Evolutionary conservation across 2,888 invertebrate species (phyloP).

Genomic region (Apodemia mormo): DNA sequence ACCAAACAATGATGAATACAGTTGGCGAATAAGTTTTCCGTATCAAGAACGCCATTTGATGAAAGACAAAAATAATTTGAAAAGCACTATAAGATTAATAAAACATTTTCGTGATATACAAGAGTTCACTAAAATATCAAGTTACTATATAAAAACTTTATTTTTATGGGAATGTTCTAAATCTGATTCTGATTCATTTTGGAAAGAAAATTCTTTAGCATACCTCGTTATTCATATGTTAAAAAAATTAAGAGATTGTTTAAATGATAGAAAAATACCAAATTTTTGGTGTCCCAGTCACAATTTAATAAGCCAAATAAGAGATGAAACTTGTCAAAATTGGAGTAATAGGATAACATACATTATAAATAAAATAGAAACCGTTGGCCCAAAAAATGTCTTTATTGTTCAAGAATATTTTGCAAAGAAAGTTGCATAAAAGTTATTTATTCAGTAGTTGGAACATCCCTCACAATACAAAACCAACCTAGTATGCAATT

Average conservation of each 20-base stretch:
- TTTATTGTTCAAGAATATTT: conserved; percentile 1
- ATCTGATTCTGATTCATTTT: conserved; percentile 44
- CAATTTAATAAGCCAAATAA: conserved; percentile 55
- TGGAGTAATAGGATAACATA: conserved; percentile 52
- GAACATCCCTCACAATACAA: no score
- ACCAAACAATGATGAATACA: conserved; percentile 51
- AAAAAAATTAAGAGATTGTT: conserved; percentile 48
- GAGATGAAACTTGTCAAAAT: conserved; percentile 49
- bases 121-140: conserved; percentile 56
- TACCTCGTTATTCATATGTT: conserved; percentile 56
- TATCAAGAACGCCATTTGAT: conserved; percentile 56
- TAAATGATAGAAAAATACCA: conserved; percentile 44
- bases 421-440: not conserved
- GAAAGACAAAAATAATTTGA: conserved; percentile 53
- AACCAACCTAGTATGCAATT: no score
- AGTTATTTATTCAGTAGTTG: not conserved
- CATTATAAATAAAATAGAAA: conserved; percentile 50
- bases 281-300: conserved; percentile 60
- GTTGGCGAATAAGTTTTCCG: conserved; percentile 62
- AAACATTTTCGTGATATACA: conserved; percentile 58
- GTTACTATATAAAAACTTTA: conserved; percentile 61
- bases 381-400: not conserved
- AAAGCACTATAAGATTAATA: conserved; percentile 53
- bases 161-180: conserved; percentile 56
- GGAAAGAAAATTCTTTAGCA: conserved; percentile 51